These are phyloP conservation scores for Halichondria panicea DNA, from an alignment of 37 sponge, comb jelly and placozoan genomes.

Conservation along the genomic window DNA sequence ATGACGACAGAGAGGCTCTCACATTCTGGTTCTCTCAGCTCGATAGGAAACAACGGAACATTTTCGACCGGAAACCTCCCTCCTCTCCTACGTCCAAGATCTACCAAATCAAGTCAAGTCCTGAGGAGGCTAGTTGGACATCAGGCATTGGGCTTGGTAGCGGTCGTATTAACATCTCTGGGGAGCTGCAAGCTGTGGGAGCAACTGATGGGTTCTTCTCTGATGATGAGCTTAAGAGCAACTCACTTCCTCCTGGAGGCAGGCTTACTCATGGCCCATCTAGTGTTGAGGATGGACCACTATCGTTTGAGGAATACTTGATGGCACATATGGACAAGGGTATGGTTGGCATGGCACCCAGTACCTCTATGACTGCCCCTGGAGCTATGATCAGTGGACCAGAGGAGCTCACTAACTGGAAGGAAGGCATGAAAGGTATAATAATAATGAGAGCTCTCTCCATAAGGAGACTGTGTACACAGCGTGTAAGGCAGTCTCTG, in stretches of 20 bases:
- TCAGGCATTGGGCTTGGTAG: background rate
- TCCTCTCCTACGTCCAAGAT: slow-evolving; percentile 14
- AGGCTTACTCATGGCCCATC: background rate
- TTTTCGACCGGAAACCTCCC: background rate
- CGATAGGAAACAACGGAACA: slow-evolving; percentile 59
- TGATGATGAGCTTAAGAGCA: background rate
- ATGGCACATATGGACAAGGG: background rate
- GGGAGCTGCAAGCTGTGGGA: background rate
- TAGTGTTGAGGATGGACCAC: background rate
- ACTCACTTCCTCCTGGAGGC: background rate
- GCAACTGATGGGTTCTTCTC: background rate
- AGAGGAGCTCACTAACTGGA: no score
- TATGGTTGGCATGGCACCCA: background rate
- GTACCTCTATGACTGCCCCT: background rate
- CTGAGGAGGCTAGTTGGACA: background rate
- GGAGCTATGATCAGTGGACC: no score
- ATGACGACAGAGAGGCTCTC: slow-evolving; percentile 73
- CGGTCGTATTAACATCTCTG: slow-evolving; percentile 15
- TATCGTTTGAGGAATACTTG: background rate
- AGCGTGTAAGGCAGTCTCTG: no score
- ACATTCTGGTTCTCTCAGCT: slow-evolving; percentile 76
- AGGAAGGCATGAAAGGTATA: no score
- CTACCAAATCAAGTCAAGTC: slow-evolving; percentile 5
- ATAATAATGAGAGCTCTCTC: no score
- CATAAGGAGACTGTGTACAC: no score